phyloP scores from a whole-genome alignment of 2,797 vertebrate genomes.

The Centropyge bicolor region DNA sequence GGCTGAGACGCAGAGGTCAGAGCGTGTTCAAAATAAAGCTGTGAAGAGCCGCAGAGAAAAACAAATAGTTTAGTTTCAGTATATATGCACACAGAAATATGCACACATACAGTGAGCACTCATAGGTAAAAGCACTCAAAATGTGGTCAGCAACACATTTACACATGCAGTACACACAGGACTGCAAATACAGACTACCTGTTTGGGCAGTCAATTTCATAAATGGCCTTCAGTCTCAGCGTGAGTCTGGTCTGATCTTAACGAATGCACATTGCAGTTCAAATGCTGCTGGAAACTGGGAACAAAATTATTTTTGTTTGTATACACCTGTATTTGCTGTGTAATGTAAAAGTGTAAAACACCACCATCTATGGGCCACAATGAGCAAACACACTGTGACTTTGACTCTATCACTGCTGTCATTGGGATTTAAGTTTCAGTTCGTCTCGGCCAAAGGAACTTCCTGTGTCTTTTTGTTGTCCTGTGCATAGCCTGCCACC shows the following conservation, averaged over 20 bases:
- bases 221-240: neutral
- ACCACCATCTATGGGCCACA: constrained; percentile 54
- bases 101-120: neutral
- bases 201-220: neutral
- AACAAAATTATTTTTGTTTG: neutral
- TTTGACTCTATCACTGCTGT: neutral
- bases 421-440: neutral
- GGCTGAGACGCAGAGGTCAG: constrained; percentile 50
- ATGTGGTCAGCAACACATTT: neutral
- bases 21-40: constrained; percentile 46
- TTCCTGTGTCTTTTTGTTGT: neutral
- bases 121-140: neutral
- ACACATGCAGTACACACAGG: neutral
- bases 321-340: neutral
- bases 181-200: neutral
- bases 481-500: constrained; percentile 53
- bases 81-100: neutral
- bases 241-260: neutral
- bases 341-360: constrained; percentile 20
- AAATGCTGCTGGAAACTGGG: neutral
- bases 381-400: neutral
- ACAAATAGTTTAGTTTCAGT: neutral
- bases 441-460: neutral
- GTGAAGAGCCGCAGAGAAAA: constrained; percentile 30
- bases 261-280: neutral